Evolutionary conservation across 2,888 invertebrate species (phyloP).

Genomic region (Dryocosmus kuriphilus): DNA sequence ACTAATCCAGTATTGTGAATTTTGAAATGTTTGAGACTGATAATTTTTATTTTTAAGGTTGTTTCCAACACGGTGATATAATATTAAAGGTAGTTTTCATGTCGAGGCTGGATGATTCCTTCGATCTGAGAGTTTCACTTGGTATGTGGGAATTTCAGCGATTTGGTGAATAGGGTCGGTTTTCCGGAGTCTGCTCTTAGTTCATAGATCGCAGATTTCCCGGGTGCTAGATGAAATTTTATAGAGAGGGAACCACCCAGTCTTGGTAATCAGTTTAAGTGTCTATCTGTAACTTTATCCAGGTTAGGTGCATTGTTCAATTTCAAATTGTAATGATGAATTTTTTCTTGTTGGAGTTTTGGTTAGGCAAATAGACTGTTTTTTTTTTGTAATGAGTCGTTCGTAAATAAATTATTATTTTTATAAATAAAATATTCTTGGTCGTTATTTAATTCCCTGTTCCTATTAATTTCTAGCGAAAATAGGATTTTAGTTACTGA

Average conservation of each 20-base stretch:
- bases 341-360: constrained; percentile 3
- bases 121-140: not conserved
- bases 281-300: constrained; percentile 46
- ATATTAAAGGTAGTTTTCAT: constrained; percentile 53
- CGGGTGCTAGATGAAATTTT: constrained; percentile 5
- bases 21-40: constrained; percentile 46
- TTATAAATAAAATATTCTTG: constrained; percentile 11
- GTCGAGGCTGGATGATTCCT: constrained; percentile 55
- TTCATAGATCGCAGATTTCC: not conserved
- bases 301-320: constrained; percentile 17
- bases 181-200: not conserved
- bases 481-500: no score
- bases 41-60: constrained; percentile 47
- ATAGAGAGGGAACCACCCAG: constrained; percentile 40
- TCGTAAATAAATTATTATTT: constrained; percentile 46
- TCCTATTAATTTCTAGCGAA: not conserved
- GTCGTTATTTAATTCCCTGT: not conserved
- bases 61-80: constrained; percentile 49
- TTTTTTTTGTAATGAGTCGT: constrained; percentile 45
- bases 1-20: constrained; percentile 2
- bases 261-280: constrained; percentile 48
- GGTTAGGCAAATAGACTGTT: constrained; percentile 45
- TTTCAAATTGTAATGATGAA: not conserved
- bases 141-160: not conserved
- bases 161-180: constrained; percentile 20